Percentiles rank a stretch among this genome's conserved stretches.
phyloP scores from a whole-genome alignment of 2,888 invertebrate genomes.

The Plagiodera versicolora region DNA sequence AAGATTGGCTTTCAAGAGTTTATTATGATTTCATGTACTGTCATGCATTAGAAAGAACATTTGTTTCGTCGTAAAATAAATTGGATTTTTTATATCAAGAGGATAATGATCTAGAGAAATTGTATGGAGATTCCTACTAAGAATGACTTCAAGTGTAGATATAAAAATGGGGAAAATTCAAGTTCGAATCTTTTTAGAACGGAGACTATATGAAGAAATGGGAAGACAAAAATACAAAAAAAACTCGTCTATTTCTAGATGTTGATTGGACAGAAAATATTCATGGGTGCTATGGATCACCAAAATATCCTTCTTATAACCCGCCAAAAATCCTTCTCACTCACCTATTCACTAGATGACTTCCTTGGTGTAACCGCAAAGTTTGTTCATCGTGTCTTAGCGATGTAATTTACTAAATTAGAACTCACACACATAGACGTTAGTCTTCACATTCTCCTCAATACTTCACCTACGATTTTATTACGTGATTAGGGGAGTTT shows the following conservation, averaged over 20 bases:
- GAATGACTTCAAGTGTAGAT: too few relatives aligned
- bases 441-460: constrained; percentile 19
- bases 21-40: constrained; percentile 36
- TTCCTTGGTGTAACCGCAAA: constrained; percentile 12
- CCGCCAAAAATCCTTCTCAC: too few relatives aligned
- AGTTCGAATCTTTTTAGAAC: too few relatives aligned
- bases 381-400: constrained; percentile 16
- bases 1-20: constrained; percentile 38
- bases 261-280: too few relatives aligned
- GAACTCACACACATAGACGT: constrained; percentile 20
- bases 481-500: constrained; percentile 15
- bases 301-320: too few relatives aligned
- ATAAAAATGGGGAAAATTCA: too few relatives aligned
- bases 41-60: constrained; percentile 20
- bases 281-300: too few relatives aligned
- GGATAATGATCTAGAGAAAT: neutral
- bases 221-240: too few relatives aligned
- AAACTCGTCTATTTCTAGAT: too few relatives aligned
- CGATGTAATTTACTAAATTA: constrained; percentile 19
- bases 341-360: neutral
- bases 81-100: constrained; percentile 17
- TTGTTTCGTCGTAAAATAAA: constrained; percentile 21
- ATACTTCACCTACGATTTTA: constrained; percentile 22
- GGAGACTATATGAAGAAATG: too few relatives aligned
- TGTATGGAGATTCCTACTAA: too few relatives aligned